A percentile compares a stretch with the other conserved stretches of the same genome.
Conservation (phyloP, 2,888 invertebrate species). For the Emmelina monodactyla region DNA sequence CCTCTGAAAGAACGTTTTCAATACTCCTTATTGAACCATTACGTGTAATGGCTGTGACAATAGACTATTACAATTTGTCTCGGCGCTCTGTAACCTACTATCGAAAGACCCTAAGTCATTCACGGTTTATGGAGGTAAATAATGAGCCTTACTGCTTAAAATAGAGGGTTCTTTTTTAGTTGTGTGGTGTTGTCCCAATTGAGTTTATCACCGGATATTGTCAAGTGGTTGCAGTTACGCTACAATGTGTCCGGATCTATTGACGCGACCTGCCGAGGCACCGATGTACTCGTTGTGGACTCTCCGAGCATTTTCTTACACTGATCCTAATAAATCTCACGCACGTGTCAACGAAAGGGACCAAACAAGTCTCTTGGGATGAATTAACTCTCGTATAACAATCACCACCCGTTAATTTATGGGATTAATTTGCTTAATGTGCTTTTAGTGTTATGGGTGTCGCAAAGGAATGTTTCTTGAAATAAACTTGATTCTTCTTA, state of each 20-base stretch:
- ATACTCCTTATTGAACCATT: slow-evolving; percentile 58
- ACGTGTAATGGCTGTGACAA: slow-evolving; percentile 56
- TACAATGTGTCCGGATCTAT: slow-evolving; percentile 44
- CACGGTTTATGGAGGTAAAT: slow-evolving; percentile 22
- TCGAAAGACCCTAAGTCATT: slow-evolving; percentile 21
- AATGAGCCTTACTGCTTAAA: slow-evolving; percentile 27
- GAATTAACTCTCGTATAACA: too few relatives aligned
- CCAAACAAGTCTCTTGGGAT: background rate
- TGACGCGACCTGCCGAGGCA: slow-evolving; percentile 31
- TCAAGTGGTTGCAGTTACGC: slow-evolving; percentile 53
- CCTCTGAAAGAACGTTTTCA: slow-evolving; percentile 50
- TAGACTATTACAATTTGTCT: slow-evolving; percentile 60
- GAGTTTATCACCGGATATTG: slow-evolving; percentile 61
- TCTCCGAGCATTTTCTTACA: slow-evolving; percentile 16
- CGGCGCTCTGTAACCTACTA: slow-evolving; percentile 23
- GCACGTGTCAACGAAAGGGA: background rate
- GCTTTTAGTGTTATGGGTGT: background rate
- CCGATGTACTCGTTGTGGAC: slow-evolving; percentile 24
- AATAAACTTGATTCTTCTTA: background rate
- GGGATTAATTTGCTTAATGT: background rate
- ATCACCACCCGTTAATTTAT: background rate
- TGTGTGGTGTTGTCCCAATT: slow-evolving; percentile 35
- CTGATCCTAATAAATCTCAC: slow-evolving; percentile 20
- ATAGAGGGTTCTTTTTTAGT: slow-evolving; percentile 26
- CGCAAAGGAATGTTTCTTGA: background rate